These are phyloP conservation scores for Sebastolobus alascanus DNA, from an alignment of 2,797 vertebrate species.

Conservation along the genomic window DNA sequence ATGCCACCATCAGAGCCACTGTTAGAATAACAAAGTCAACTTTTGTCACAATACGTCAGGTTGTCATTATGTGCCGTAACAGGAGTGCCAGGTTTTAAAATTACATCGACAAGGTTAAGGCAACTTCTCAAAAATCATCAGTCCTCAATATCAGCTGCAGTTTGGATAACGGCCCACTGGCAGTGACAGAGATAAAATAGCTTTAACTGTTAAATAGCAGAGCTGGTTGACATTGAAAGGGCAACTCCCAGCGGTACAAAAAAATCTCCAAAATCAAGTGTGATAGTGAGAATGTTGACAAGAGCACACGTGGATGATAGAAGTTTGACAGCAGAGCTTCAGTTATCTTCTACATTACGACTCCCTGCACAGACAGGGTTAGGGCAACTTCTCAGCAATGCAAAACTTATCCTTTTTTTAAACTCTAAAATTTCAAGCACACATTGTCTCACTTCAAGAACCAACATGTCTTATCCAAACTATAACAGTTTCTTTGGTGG, in stretches of 20 bases:
- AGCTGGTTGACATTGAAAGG: slow-evolving; percentile 39
- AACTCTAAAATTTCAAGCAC: slow-evolving; percentile 21
- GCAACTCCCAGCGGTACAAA: slow-evolving; percentile 20
- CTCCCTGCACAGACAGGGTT: slow-evolving; percentile 36
- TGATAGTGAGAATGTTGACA: slow-evolving; percentile 41
- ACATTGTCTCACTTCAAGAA: slow-evolving; percentile 1
- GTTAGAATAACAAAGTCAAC: slow-evolving; percentile 40
- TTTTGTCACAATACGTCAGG: slow-evolving; percentile 30
- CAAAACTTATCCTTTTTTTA: slow-evolving; percentile 11
- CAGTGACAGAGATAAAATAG: slow-evolving; percentile 31
- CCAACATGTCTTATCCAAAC: neutral
- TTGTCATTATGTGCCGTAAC: slow-evolving; percentile 45
- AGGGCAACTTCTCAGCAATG: slow-evolving; percentile 17
- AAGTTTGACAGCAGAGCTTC: slow-evolving; percentile 42
- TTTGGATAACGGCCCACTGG: slow-evolving; percentile 3
- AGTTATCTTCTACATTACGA: slow-evolving; percentile 38
- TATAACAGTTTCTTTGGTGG: neutral
- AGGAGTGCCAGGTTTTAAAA: slow-evolving; percentile 42
- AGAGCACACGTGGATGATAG: slow-evolving; percentile 19
- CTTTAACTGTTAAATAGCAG: slow-evolving; percentile 27
- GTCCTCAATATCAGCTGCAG: slow-evolving; percentile 27
- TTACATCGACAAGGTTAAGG: slow-evolving; percentile 49
- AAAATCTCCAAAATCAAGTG: slow-evolving; percentile 24
- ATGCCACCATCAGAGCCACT: slow-evolving; percentile 32
- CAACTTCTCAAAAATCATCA: slow-evolving; percentile 42